Conservation (phyloP, 2,797 vertebrate genomes). For the Amphiprion clarkii region DNA sequence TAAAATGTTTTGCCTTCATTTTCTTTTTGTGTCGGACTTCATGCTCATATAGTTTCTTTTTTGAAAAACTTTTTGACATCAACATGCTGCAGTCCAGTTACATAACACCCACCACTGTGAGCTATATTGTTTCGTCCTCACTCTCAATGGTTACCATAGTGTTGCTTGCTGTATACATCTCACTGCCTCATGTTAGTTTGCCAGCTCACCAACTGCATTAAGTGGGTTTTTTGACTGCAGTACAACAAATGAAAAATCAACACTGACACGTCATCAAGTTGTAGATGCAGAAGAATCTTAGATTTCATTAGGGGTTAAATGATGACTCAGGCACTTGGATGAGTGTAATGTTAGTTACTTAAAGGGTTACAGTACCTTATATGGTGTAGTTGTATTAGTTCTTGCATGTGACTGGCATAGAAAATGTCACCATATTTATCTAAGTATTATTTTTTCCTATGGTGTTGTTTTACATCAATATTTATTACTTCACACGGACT, state of each 20-base stretch:
- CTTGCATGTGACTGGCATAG: neutral
- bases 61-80: conserved; percentile 8
- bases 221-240: neutral
- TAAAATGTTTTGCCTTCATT: neutral
- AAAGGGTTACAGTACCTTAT: neutral
- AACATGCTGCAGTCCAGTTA: conserved; percentile 22
- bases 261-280: neutral
- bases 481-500: neutral
- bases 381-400: neutral
- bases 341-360: neutral
- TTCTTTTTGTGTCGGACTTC: neutral
- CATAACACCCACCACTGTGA: conserved; percentile 14
- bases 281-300: neutral
- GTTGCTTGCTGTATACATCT: conserved; percentile 22
- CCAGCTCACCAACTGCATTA: neutral
- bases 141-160: conserved; percentile 31
- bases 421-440: neutral
- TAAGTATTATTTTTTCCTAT: neutral
- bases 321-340: neutral
- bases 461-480: neutral
- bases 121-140: neutral
- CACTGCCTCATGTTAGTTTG: conserved; percentile 2
- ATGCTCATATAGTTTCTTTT: neutral
- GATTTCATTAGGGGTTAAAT: neutral
- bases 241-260: neutral